These are phyloP conservation scores for Pycnonotus jocosus DNA, from an alignment of 2,113 vertebrate genomes.

Conservation along the genomic window DNA sequence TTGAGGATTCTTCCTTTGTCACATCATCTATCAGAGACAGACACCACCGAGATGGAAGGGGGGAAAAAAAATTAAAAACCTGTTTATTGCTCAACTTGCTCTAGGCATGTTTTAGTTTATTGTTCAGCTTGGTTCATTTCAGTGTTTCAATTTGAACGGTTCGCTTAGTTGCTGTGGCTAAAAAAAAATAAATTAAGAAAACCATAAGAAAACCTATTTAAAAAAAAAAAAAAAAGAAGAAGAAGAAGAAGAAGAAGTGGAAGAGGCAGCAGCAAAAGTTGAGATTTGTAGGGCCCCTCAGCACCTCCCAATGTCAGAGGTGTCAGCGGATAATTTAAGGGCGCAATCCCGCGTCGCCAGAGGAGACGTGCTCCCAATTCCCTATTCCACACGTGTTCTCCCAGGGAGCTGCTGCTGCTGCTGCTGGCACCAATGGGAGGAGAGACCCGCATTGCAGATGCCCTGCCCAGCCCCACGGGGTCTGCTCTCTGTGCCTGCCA, in stretches of 20 bases:
- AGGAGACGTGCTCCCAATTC: not conserved
- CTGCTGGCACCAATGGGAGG: not conserved
- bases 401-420: not conserved
- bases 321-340: slow-evolving; percentile 60
- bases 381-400: not conserved
- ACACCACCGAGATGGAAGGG: slow-evolving; percentile 72
- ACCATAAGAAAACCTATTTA: slow-evolving; percentile 58
- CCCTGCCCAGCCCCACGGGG: not conserved
- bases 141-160: slow-evolving; percentile 69
- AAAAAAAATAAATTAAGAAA: slow-evolving; percentile 67
- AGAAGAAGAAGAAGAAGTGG: not conserved
- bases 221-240: slow-evolving; percentile 17
- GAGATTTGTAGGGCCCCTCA: slow-evolving; percentile 42
- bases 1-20: slow-evolving; percentile 72
- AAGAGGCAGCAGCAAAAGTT: slow-evolving; percentile 17
- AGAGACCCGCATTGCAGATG: slow-evolving; percentile 42
- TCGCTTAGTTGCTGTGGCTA: slow-evolving; percentile 71
- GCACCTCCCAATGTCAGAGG: slow-evolving; percentile 59
- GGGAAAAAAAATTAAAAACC: slow-evolving; percentile 78
- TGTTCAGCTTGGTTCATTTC: slow-evolving; percentile 79
- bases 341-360: not conserved
- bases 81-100: slow-evolving; percentile 82
- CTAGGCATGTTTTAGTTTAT: slow-evolving; percentile 82
- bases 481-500: not conserved
- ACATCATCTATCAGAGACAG: slow-evolving; percentile 78